Evolutionary conservation across 2,797 vertebrate species (phyloP).

Genomic region (Nyctalus aviator): DNA sequence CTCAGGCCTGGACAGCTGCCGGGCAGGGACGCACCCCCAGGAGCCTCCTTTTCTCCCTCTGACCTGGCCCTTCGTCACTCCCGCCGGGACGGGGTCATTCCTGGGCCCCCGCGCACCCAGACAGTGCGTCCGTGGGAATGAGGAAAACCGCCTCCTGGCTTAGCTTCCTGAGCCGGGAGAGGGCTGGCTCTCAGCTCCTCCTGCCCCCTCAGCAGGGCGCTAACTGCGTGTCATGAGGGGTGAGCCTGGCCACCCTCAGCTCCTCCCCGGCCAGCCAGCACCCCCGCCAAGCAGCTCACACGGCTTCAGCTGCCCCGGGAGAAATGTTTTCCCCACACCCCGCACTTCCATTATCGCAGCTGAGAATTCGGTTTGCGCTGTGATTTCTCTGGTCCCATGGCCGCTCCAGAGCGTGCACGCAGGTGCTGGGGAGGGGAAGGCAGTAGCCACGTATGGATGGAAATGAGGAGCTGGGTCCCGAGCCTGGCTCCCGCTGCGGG

Average conservation of each 20-base stretch:
- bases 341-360: background rate
- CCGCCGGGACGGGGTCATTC: background rate
- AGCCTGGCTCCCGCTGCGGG: background rate
- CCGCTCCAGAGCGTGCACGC: background rate
- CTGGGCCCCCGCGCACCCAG: too few species aligned
- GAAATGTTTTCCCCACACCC: background rate
- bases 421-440: background rate
- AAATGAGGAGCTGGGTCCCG: background rate
- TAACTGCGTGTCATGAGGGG: accelerated
- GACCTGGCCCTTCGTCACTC: too few species aligned
- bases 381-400: background rate
- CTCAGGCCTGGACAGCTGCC: background rate
- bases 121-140: accelerated
- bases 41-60: background rate
- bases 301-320: background rate
- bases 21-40: background rate
- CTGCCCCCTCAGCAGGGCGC: background rate
- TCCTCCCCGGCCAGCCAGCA: background rate
- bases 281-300: background rate
- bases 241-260: accelerated
- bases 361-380: background rate
- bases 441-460: background rate
- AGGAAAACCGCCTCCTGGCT: background rate
- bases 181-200: background rate
- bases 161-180: background rate